Evolutionary conservation across 2,113 vertebrate species (phyloP).

Genomic region (Neomonachus schauinslandi): DNA sequence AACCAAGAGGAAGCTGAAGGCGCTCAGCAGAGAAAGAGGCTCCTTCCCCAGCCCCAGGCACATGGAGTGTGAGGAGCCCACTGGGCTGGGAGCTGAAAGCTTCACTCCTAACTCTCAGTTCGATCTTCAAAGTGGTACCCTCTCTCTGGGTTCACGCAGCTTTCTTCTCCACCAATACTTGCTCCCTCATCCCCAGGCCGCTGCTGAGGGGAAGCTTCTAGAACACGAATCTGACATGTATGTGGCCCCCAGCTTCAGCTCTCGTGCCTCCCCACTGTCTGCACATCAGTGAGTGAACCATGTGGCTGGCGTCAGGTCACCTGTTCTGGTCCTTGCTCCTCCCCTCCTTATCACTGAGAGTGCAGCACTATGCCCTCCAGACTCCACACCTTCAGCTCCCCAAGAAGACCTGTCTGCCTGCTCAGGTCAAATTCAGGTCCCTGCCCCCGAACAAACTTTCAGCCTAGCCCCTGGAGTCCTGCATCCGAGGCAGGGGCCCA

Average conservation of each 20-base stretch:
- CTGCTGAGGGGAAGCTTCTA: background rate
- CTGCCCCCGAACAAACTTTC: background rate
- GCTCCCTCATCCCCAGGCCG: background rate
- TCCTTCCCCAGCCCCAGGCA: background rate
- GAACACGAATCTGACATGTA: background rate
- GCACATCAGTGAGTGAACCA: background rate
- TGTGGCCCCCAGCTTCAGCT: background rate
- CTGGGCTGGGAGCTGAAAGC: background rate
- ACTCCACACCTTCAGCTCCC: background rate
- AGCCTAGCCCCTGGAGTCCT: background rate
- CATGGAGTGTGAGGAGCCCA: background rate
- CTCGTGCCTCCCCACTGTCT: background rate
- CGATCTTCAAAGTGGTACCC: background rate
- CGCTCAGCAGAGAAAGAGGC: background rate
- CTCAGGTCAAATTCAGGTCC: background rate
- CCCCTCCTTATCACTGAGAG: background rate
- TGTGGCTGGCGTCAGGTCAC: background rate
- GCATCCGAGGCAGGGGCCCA: background rate
- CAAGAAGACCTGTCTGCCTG: background rate
- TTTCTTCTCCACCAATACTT: background rate
- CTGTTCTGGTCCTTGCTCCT: background rate
- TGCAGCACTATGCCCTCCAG: background rate
- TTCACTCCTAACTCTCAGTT: background rate
- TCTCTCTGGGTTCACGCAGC: background rate
- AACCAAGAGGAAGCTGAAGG: background rate